Evolutionary conservation across 2,888 invertebrate species (phyloP), one percentile per base, ranked within the genome.

Genomic region (Gortyna flavago): DNA sequence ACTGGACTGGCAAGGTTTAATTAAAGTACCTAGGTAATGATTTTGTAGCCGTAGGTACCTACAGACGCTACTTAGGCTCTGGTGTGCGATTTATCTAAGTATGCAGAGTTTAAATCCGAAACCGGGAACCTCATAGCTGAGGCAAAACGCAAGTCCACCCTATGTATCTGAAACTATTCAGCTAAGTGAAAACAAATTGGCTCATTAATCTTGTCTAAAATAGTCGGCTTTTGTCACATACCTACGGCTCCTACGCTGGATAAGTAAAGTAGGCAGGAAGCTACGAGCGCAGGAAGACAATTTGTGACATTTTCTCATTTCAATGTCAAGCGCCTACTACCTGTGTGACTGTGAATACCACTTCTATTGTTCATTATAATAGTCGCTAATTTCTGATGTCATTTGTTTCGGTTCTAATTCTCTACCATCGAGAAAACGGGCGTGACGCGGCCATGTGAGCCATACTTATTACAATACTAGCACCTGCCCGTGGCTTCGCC

Each of bases 341-440:
- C 69, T 64, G 72, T 62, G 48, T 66, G 48, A n/a, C n/a, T 84
- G 84, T 88, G 87, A 88, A 83, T 73, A 84, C 87, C 77, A 90
- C 87, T 92, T 91, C 93, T 89, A 93, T 95, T 95, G 95, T 95
- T 93, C 91, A 85, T 78, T 85, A 79, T 91, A 93, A 93, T 91
- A 83, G 88, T 77, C 77, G 86, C 89, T 92, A 93, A 93, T 91
- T 89, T 85, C 78, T 84, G 84, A 80, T 65, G 88, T 78, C 79
- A 80, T 79, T 79, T 72, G 80, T 72, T 87, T 70, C 35, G 64
- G 48, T 76, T 81, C 41, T 64, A 77, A 80, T 62, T 81, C 64
- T 48, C 66, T 79, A 76, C 74, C 69, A 76, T 80, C 76, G 48
- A 74, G 67, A 80, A 80, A 79, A 68, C 72, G 77, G 76, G 85